Evolutionary conservation across 2,113 vertebrate species (phyloP).

Genomic region (Chaenocephalus aceratus): DNA sequence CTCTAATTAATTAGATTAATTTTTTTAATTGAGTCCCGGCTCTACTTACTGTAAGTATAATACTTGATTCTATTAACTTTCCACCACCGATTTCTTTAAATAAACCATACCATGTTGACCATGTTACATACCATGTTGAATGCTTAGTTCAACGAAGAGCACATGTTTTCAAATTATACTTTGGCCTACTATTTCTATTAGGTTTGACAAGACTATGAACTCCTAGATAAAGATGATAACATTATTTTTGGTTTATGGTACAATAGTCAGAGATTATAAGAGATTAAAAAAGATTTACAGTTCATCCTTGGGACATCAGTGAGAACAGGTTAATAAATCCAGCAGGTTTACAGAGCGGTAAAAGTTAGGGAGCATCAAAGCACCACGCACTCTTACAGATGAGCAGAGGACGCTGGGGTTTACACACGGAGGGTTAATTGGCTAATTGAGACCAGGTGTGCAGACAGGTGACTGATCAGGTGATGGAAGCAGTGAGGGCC

Average conservation of each 20-base stretch:
- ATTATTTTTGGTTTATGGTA: background rate
- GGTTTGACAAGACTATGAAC: background rate
- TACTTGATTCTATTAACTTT: no score
- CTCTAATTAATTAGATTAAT: no score
- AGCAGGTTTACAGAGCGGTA: background rate
- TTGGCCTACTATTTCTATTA: background rate
- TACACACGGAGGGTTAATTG: background rate
- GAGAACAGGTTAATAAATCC: background rate
- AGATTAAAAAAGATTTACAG: background rate
- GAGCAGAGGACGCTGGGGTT: background rate
- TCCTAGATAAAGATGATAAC: background rate
- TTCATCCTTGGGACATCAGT: background rate
- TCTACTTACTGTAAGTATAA: no score
- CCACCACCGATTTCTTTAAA: no score
- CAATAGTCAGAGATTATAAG: background rate
- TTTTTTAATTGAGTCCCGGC: no score
- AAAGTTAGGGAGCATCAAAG: background rate
- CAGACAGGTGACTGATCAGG: background rate
- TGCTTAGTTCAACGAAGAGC: background rate
- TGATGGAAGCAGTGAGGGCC: background rate
- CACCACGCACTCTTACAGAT: background rate
- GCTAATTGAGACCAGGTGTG: background rate
- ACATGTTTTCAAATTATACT: background rate
- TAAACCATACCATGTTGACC: no score
- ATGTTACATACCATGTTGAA: no score